phyloP scores from a whole-genome alignment of 1,140 invertebrate genomes.

The Lordiphosa clarofinis region DNA sequence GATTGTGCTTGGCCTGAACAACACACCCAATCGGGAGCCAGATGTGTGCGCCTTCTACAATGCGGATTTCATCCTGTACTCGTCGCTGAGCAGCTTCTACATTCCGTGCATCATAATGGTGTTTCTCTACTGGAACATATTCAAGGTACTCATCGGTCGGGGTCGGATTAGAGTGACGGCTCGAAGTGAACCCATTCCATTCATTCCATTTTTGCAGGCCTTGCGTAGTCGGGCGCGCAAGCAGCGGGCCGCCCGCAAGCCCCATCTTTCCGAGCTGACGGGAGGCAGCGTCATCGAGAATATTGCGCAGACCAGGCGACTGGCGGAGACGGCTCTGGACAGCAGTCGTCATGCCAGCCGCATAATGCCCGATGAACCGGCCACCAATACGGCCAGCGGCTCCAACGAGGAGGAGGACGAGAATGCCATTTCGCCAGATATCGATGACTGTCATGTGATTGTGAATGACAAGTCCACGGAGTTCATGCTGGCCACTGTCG shows the following conservation, averaged over 20 bases:
- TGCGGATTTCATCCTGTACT: constrained; percentile 98
- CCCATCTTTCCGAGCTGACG: constrained; percentile 85
- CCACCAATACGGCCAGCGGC: constrained; percentile 94
- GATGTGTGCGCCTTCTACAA: constrained; percentile 98
- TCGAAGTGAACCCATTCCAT: background rate
- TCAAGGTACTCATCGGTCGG: constrained; percentile 86
- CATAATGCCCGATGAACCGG: constrained; percentile 84
- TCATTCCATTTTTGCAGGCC: constrained; percentile 73
- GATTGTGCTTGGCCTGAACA: constrained; percentile 97
- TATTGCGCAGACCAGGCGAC: constrained; percentile 88
- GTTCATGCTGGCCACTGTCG: constrained; percentile 91
- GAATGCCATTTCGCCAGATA: constrained; percentile 81
- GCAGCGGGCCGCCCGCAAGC: constrained; percentile 87
- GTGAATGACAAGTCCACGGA: constrained; percentile 94
- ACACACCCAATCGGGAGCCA: constrained; percentile 88
- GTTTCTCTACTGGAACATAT: constrained; percentile 98
- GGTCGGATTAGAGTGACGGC: background rate
- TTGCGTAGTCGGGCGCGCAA: constrained; percentile 91
- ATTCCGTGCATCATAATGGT: constrained; percentile 99
- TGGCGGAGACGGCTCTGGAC: constrained; percentile 90
- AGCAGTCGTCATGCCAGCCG: constrained; percentile 82
- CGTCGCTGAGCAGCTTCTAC: constrained; percentile 98
- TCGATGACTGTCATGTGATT: constrained; percentile 89
- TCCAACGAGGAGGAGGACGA: constrained; percentile 93
- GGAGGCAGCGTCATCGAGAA: constrained; percentile 94